Evolutionary conservation across 2,113 vertebrate genomes (phyloP).

Genomic region (Pangasianodon gigas): DNA sequence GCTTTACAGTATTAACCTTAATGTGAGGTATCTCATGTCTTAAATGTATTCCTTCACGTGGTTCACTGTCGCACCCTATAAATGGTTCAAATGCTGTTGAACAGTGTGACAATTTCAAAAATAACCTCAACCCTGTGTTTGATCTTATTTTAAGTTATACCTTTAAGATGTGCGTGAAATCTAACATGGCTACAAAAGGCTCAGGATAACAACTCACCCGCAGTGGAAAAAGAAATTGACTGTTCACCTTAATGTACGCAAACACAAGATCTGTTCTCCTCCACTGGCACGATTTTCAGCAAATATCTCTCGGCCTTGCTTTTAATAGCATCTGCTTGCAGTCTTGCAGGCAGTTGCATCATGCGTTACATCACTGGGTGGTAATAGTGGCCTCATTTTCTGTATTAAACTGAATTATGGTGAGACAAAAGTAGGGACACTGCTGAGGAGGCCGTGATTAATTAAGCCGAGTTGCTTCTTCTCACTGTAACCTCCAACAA

Average conservation of each 20-base stretch:
- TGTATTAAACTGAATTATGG: slow-evolving; percentile 43
- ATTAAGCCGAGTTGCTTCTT: slow-evolving; percentile 24
- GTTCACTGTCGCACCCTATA: neutral
- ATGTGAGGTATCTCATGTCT: neutral
- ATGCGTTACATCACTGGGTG: slow-evolving; percentile 57
- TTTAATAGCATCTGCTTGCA: slow-evolving; percentile 52
- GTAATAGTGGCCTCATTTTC: slow-evolving; percentile 50
- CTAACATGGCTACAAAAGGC: neutral
- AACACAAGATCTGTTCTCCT: slow-evolving; percentile 45
- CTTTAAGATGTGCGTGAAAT: neutral
- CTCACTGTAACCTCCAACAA: slow-evolving; percentile 25
- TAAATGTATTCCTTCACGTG: neutral
- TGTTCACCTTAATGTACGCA: slow-evolving; percentile 37
- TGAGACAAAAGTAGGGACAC: slow-evolving; percentile 30
- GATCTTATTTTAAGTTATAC: neutral
- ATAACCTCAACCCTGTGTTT: neutral
- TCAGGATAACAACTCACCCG: neutral
- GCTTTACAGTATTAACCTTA: neutral
- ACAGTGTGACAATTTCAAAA: neutral
- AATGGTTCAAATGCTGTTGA: neutral
- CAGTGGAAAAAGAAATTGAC: neutral
- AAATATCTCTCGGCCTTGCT: slow-evolving; percentile 47
- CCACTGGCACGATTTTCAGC: slow-evolving; percentile 40
- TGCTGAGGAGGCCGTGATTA: slow-evolving; percentile 43
- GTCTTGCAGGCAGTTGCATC: slow-evolving; percentile 61